Percentiles rank a stretch among this genome's conserved stretches.
phyloP scores from a whole-genome alignment of 1,140 invertebrate species.

The Musca vetustissima region DNA sequence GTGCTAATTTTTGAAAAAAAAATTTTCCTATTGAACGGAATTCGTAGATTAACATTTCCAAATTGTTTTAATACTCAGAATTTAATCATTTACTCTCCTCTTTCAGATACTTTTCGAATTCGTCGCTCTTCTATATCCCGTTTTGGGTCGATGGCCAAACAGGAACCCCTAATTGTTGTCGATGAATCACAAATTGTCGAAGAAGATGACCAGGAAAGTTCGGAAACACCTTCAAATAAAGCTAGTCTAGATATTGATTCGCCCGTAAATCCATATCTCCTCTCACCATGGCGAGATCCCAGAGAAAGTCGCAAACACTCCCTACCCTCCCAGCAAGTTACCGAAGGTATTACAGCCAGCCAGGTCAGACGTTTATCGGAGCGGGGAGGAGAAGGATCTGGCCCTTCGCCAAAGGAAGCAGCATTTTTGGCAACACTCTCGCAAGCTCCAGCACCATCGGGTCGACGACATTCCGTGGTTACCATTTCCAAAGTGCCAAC shows the following conservation, averaged over 20 bases:
- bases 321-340: conserved; percentile 77
- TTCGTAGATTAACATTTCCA: too few species aligned
- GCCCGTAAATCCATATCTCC: conserved; percentile 74
- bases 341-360: conserved; percentile 79
- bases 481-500: conserved; percentile 78
- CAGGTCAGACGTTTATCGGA: conserved; percentile 79
- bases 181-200: conserved; percentile 71
- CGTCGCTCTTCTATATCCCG: conserved; percentile 57
- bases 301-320: conserved; percentile 74
- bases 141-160: conserved; percentile 52
- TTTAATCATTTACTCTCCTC: too few species aligned
- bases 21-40: too few species aligned
- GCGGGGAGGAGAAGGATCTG: conserved; percentile 70
- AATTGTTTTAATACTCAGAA: too few species aligned
- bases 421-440: conserved; percentile 79
- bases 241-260: conserved; percentile 71
- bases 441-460: conserved; percentile 70
- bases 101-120: conserved; percentile 53
- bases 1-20: too few species aligned
- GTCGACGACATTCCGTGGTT: conserved; percentile 78
- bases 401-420: conserved; percentile 69
- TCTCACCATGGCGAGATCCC: conserved; percentile 73
- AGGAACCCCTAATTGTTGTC: conserved; percentile 77
- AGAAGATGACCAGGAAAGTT: conserved; percentile 63
- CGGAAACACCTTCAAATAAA: conserved; percentile 58